These are phyloP conservation scores for Frankliniella fusca DNA, from an alignment of 2,888 invertebrate species.

Conservation along the genomic window DNA sequence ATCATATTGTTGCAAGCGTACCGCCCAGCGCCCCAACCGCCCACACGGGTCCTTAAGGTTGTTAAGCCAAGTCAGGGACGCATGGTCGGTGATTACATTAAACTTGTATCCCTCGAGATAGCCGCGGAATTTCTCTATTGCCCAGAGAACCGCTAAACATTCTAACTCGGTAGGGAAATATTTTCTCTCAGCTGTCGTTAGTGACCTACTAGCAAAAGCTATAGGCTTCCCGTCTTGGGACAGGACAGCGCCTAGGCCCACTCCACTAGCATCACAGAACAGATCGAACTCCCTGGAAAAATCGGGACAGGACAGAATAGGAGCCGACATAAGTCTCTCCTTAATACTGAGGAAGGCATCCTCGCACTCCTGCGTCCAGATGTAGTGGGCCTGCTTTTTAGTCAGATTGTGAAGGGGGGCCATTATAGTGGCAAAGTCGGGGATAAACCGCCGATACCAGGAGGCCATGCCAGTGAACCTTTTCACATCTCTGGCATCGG, in stretches of 20 bases:
- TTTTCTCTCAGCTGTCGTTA: conserved; percentile 33
- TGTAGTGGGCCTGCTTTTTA: conserved; percentile 13
- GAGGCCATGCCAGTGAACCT: conserved; percentile 34
- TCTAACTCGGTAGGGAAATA: too few relatives aligned
- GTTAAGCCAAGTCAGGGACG: too few relatives aligned
- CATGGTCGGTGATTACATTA: too few relatives aligned
- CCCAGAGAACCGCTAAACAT: too few relatives aligned
- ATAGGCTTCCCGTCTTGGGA: conserved; percentile 32
- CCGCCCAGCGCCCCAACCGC: conserved; percentile 34
- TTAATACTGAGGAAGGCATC: conserved; percentile 32
- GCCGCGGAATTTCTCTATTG: too few relatives aligned
- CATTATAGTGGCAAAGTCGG: conserved; percentile 37
- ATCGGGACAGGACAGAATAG: conserved; percentile 36
- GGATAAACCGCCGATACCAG: conserved; percentile 40
- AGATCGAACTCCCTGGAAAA: conserved; percentile 34
- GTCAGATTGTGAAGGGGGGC: conserved; percentile 36
- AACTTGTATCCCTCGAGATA: too few relatives aligned
- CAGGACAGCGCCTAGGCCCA: conserved; percentile 36
- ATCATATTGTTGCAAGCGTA: conserved; percentile 35
- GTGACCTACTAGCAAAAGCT: conserved; percentile 33
- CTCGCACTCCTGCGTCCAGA: conserved; percentile 32
- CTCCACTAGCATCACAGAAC: conserved; percentile 35
- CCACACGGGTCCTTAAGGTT: too few relatives aligned
- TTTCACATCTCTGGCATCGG: neutral
- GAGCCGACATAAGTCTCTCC: conserved; percentile 34